Evolutionary conservation across 2,888 invertebrate genomes (phyloP), one percentile per base, ranked within the genome.

Genomic region (Halocaridina rubra): DNA sequence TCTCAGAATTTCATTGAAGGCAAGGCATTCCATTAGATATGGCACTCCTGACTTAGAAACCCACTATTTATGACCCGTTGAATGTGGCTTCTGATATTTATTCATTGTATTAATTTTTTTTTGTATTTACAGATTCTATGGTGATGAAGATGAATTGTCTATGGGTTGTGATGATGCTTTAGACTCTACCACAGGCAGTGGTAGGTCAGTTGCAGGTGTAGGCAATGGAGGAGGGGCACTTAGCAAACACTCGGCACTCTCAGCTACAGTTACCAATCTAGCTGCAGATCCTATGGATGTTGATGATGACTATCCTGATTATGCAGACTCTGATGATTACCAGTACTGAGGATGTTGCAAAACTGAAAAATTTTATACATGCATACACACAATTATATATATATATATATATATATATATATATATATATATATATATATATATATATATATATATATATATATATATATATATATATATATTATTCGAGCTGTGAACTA

Each of bases 251-350:
- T 82, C 87, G 1, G 79, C 79, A 22, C 85, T 87, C 53, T 87
- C 87, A 1, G 87, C 87, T 33, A 87, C 87, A 7, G 85, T 87
- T 67, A 85, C 87, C 53, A 87, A 87, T 61, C 82, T 87, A 13
- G 87, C 87, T 19, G 80, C 85, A 10, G 87, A 87, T 61, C 80
- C 85, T 32, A 87, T 87, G 87, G 87, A 87, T 67, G 87, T 87
- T 22, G 87, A 87, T 53, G 87, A 87, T 27, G 87, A 87, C 27
- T 87, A 87, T 29, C 82, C 87, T 19, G 87, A 87, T 80, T 87
- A 87, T 72, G 85, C 85, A 8, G 87, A 87, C 53, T 85, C 85
- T 0, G 87, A 87, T 78, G 87, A 87, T 67, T 87, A 87, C 79
- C 84, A 85, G 32, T 82, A 87, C 46, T 84, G 69, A 72, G n/a